Evolutionary conservation across 2,113 vertebrate genomes (phyloP).

Genomic region (Dasyprocta punctata): DNA sequence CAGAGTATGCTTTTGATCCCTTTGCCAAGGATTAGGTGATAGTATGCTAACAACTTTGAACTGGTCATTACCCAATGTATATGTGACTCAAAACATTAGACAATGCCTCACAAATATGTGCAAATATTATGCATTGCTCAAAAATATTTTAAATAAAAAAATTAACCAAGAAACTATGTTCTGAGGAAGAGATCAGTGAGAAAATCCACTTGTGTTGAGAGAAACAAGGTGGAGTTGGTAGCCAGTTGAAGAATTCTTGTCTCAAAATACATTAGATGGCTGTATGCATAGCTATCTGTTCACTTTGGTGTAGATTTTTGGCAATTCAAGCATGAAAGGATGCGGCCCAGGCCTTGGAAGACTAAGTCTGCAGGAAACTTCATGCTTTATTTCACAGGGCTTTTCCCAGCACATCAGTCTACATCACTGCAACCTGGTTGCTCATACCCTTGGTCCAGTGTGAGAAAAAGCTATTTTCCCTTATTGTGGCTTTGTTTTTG

Average conservation of each 20-base stretch:
- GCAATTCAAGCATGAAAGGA: background rate
- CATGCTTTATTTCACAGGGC: background rate
- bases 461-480: background rate
- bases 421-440: background rate
- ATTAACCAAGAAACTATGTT: background rate
- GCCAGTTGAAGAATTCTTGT: background rate
- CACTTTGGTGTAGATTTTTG: background rate
- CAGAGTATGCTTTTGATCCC: background rate
- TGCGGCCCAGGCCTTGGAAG: background rate
- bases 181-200: background rate
- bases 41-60: too few species aligned
- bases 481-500: background rate
- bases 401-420: background rate
- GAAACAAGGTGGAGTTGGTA: background rate
- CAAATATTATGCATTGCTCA: background rate
- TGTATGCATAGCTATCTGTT: too few species aligned
- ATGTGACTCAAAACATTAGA: background rate
- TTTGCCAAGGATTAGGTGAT: background rate
- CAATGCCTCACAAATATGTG: background rate
- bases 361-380: background rate
- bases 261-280: background rate
- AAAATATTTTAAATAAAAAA: background rate
- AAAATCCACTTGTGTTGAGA: background rate
- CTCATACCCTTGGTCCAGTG: background rate
- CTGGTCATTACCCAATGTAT: background rate